A percentile compares a stretch with the other conserved stretches of the same genome.
phyloP scores from a whole-genome alignment of 2,888 invertebrate genomes.

The Rhamnusium bicolor region DNA sequence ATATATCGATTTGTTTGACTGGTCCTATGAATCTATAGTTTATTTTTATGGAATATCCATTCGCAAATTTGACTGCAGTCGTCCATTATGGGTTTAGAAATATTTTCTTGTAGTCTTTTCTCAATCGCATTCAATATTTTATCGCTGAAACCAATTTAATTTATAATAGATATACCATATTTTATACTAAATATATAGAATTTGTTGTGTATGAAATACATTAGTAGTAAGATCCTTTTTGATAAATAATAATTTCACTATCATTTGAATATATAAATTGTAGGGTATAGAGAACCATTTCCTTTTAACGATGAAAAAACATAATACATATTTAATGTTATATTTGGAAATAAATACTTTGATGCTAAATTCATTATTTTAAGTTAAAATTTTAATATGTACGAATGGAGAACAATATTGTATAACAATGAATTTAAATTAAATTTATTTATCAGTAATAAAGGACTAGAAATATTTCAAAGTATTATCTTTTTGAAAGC shows the following conservation, averaged over 20 bases:
- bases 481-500: too few species aligned
- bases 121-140: background rate
- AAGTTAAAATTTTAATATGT: background rate
- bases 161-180: background rate
- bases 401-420: background rate
- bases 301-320: background rate
- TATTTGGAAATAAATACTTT: background rate
- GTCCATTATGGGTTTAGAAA: conserved; percentile 10
- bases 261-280: background rate
- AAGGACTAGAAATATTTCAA: too few species aligned
- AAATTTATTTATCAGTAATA: background rate
- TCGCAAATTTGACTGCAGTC: conserved; percentile 6
- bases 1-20: conserved; percentile 10
- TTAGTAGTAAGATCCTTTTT: background rate
- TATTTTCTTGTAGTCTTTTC: background rate
- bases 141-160: background rate
- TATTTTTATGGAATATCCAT: background rate
- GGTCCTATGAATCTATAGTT: background rate
- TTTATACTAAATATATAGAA: background rate
- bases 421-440: background rate
- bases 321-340: background rate
- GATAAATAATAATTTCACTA: background rate
- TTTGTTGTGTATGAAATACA: background rate
- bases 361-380: background rate
- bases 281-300: background rate